Conservation (phyloP, 2,888 invertebrate genomes). For the Drosophila barbarae region DNA sequence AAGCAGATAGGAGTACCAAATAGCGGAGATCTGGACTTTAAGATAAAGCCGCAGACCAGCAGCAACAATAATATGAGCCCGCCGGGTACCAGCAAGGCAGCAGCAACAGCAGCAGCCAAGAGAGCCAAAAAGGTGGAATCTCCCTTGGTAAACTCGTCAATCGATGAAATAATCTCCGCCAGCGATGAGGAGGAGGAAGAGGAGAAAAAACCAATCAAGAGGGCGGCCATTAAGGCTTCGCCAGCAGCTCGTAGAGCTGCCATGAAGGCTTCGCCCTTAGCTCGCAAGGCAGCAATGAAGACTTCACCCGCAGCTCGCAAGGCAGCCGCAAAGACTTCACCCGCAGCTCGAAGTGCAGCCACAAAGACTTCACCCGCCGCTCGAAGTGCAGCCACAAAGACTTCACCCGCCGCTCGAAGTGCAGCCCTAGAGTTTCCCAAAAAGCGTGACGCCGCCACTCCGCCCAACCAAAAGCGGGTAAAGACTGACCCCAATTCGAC, state of each 20-base stretch:
- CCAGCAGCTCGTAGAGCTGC: conserved; percentile 11
- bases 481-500: conserved; percentile 43
- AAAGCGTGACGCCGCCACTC: conserved; percentile 37
- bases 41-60: conserved; percentile 46
- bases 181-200: conserved; percentile 69
- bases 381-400: conserved; percentile 24
- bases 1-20: conserved; percentile 82
- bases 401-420: conserved; percentile 10
- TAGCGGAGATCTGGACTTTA: conserved; percentile 82
- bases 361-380: conserved; percentile 22
- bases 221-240: conserved; percentile 36
- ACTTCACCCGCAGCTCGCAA: background rate
- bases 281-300: conserved; percentile 25
- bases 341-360: conserved; percentile 5
- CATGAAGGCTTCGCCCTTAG: conserved; percentile 32
- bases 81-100: conserved; percentile 40
- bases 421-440: conserved; percentile 46
- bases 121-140: conserved; percentile 32
- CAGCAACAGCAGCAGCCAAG: background rate
- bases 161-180: conserved; percentile 56
- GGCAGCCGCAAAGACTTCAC: background rate
- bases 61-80: conserved; percentile 52
- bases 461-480: conserved; percentile 38
- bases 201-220: conserved; percentile 42
- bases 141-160: conserved; percentile 32